Conservation (phyloP, 2,888 invertebrate genomes). For the Polydrusus cervinus region DNA sequence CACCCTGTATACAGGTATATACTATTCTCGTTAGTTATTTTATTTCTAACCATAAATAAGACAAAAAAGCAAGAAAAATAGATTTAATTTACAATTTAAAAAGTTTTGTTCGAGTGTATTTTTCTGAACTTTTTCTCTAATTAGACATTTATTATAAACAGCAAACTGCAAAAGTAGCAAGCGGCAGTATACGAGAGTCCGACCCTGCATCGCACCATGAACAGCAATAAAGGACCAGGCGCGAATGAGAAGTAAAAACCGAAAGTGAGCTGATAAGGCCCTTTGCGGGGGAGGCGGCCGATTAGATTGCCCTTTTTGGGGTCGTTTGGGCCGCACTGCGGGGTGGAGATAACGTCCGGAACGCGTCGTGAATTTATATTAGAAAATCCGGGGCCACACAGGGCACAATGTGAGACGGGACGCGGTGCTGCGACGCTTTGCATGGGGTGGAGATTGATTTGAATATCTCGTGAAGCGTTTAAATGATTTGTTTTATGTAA, state of each 20-base stretch:
- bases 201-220: conserved; percentile 36
- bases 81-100: too few species aligned
- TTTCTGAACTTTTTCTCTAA: too few species aligned
- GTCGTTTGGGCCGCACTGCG: conserved; percentile 59
- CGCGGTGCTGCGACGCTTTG: conserved; percentile 18
- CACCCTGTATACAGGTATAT: too few species aligned
- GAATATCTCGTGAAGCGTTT: conserved; percentile 19
- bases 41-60: too few species aligned
- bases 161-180: too few species aligned
- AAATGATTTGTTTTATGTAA: conserved; percentile 25
- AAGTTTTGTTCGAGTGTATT: too few species aligned
- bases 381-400: conserved; percentile 50
- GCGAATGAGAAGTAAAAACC: conserved; percentile 43
- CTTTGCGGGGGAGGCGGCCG: conserved; percentile 45
- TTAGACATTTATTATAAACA: too few species aligned
- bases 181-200: too few species aligned
- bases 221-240: conserved; percentile 39
- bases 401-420: conserved; percentile 43
- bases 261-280: conserved; percentile 41
- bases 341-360: conserved; percentile 66
- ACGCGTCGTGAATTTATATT: conserved; percentile 68
- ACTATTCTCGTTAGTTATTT: too few species aligned
- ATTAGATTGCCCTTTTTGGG: conserved; percentile 48
- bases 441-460: conserved; percentile 44
- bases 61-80: too few species aligned